Base-by-base conservation (phyloP, 2,797 vertebrate species). In the Sebastiscus albofasciatus region DNA sequence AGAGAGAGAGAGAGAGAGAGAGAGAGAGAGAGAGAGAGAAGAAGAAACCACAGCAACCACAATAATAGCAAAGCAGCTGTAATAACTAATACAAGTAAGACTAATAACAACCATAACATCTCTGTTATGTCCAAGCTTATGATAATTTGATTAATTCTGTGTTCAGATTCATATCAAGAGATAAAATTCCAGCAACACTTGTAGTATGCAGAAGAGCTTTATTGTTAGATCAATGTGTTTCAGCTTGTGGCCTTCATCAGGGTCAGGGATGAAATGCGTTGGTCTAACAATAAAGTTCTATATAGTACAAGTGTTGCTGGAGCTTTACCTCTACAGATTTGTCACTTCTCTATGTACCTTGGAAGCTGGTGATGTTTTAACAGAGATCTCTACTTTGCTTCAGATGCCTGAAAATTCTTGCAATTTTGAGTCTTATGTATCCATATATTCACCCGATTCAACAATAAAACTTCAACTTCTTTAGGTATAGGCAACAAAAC, bases 41-140 rank as follows among this genome's bases (percentile, higher is more conserved):
- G 33, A 11, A 36, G 34, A 36, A 36, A 36, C 34, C 34, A 36
- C 34, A 36, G 34, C 34, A 36, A 12, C 34, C 34, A 36, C 34
- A 36, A 36, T 36, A 36, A 36, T 36, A 36, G 12, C 34, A 36
- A 36, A 36, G 34, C 34, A 36, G 34, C 34, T 36, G 34, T 36
- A 36, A 36, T 36, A 13, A 5, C 34, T 36, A 13, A 36, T 36
- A 36, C 34, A 36, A 36, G 34, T 36, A 36, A 11, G 11, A 36
- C 34, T 36, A 36, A 36, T 36, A 36, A 36, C 34, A 36, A 36
- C 34, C 36, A 39, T 39, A 39, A 49, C 59, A 69, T 64, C 55
- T 42, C 55, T 67, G 22, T 76, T 77, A 58, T 72, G 33, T 49
- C 59, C 61, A 22, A 33, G 39, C 46, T 58, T 68, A 27, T 73